phyloP scores from a whole-genome alignment of 2,888 invertebrate genomes.

The Synergus japonicus region DNA sequence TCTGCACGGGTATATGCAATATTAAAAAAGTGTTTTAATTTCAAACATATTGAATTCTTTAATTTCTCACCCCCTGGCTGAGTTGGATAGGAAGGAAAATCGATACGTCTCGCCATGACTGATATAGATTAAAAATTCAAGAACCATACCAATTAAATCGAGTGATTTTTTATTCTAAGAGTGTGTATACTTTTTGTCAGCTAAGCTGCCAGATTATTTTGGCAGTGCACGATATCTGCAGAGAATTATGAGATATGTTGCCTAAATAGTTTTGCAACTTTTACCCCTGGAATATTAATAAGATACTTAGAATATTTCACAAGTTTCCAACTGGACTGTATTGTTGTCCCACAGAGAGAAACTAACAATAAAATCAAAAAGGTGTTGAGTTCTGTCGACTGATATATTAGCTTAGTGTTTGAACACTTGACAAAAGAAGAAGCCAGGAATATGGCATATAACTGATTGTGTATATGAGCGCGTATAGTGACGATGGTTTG shows the following conservation, averaged over 20 bases:
- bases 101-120: not conserved
- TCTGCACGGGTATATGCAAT: too few species aligned
- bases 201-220: too few species aligned
- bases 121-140: not conserved
- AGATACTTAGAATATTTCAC: too few species aligned
- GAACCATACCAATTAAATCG: not conserved
- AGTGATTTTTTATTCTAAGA: too few species aligned
- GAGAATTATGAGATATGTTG: too few species aligned
- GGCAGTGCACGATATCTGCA: too few species aligned
- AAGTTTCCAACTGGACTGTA: not conserved
- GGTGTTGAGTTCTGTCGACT: not conserved
- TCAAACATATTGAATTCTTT: too few species aligned
- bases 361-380: not conserved
- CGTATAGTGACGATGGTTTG: not conserved
- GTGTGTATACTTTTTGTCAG: too few species aligned
- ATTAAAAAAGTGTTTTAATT: too few species aligned
- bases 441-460: not conserved
- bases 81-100: not conserved
- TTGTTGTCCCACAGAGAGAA: not conserved
- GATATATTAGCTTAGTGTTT: not conserved
- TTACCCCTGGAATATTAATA: too few species aligned
- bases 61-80: too few species aligned
- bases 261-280: too few species aligned
- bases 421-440: not conserved
- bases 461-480: not conserved